Evolutionary conservation across 2,888 invertebrate genomes (phyloP).

Genomic region (Trachelus troglodyta): DNA sequence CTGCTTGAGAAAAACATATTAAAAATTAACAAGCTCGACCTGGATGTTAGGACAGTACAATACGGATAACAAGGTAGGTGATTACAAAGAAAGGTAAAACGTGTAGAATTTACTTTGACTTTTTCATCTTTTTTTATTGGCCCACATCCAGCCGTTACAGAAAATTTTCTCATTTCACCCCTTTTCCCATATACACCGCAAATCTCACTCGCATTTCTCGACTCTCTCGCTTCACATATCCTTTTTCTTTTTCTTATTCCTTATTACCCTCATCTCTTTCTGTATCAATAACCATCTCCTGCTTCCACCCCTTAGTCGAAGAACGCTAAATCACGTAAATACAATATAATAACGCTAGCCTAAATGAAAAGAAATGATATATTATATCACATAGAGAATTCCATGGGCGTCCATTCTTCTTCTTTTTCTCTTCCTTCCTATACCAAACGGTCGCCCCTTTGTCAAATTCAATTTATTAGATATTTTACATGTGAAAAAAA

Average conservation of each 20-base stretch:
- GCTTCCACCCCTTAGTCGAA: background rate
- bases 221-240: background rate
- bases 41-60: background rate
- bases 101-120: background rate
- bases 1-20: background rate
- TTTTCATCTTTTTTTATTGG: conserved; percentile 55
- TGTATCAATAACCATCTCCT: background rate
- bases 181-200: conserved; percentile 15
- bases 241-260: background rate
- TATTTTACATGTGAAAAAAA: background rate
- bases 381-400: conserved; percentile 32
- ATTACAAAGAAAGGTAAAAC: background rate
- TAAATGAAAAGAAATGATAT: conserved; percentile 34
- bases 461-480: background rate
- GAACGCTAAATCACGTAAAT: conserved; percentile 25
- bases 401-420: conserved; percentile 16
- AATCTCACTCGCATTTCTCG: conserved; percentile 18
- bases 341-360: conserved; percentile 34
- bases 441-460: background rate
- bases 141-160: conserved; percentile 54
- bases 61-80: background rate
- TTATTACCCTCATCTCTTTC: background rate
- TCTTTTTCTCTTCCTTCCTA: conserved; percentile 13
- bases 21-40: conserved; percentile 1
- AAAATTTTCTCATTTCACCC: conserved; percentile 35